phyloP scores from a whole-genome alignment of 2,797 vertebrate genomes.

The Syngnathus rostellatus region DNA sequence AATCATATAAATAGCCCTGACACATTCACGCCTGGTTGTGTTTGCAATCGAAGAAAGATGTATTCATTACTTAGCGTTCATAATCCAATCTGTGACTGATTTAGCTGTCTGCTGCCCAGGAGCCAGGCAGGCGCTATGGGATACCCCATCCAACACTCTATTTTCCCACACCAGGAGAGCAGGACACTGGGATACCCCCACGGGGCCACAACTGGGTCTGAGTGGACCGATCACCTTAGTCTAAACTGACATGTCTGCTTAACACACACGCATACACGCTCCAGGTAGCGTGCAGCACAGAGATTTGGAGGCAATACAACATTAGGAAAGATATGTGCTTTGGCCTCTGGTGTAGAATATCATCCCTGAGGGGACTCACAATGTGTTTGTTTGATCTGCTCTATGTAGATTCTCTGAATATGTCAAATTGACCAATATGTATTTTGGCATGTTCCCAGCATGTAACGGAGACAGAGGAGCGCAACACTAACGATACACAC shows the following conservation, averaged over 20 bases:
- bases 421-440: slow-evolving; percentile 53
- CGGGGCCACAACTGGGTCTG: slow-evolving; percentile 60
- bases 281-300: slow-evolving; percentile 44
- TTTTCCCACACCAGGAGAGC: slow-evolving; percentile 68
- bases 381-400: slow-evolving; percentile 51
- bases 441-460: slow-evolving; percentile 52
- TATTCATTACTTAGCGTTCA: slow-evolving; percentile 50
- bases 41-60: slow-evolving; percentile 58
- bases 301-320: slow-evolving; percentile 41
- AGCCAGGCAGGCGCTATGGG: slow-evolving; percentile 74
- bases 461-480: slow-evolving; percentile 40
- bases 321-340: slow-evolving; percentile 40
- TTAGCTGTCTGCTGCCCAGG: slow-evolving; percentile 78
- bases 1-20: slow-evolving; percentile 18
- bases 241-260: slow-evolving; percentile 80
- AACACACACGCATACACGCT: slow-evolving; percentile 47
- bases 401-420: slow-evolving; percentile 45
- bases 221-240: slow-evolving; percentile 77
- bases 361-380: slow-evolving; percentile 43
- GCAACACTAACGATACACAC: no score
- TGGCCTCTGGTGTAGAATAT: slow-evolving; percentile 50
- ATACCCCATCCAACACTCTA: slow-evolving; percentile 70
- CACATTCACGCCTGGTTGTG: slow-evolving; percentile 28
- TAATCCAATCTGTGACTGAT: slow-evolving; percentile 81
- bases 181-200: slow-evolving; percentile 64